A percentile compares a stretch with the other conserved stretches of the same genome.
phyloP scores from a whole-genome alignment of 2,888 invertebrate genomes.

The Coremacera marginata region DNA sequence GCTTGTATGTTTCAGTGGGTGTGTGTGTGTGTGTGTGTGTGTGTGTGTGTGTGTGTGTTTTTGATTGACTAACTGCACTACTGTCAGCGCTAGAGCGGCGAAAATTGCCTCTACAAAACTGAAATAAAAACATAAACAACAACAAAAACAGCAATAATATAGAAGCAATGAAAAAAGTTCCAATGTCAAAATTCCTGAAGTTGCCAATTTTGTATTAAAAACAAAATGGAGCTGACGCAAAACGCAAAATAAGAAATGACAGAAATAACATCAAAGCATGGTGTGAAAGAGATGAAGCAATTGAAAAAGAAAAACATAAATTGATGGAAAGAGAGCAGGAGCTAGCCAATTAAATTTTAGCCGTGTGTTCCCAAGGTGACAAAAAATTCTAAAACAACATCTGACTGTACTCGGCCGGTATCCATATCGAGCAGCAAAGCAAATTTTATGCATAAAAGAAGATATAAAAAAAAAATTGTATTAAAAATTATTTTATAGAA shows the following conservation, averaged over 20 bases:
- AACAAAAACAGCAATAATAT: neutral
- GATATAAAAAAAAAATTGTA: neutral
- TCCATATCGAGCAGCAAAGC: no score
- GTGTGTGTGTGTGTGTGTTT: neutral
- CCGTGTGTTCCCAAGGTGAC: no score
- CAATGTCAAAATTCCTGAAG: slow-evolving; percentile 14
- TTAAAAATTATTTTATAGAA: neutral
- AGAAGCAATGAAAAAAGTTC: neutral
- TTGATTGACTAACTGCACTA: neutral
- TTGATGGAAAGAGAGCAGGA: no score
- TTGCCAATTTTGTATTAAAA: slow-evolving; percentile 14
- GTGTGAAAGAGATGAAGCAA: neutral
- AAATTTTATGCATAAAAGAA: no score
- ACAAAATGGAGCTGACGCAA: neutral
- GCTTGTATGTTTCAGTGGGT: neutral
- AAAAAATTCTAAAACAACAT: no score
- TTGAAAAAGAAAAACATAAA: no score
- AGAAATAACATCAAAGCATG: neutral
- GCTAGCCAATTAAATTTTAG: no score
- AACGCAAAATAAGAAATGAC: neutral
- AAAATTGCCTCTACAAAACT: neutral
- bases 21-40: neutral
- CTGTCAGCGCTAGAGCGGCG: neutral
- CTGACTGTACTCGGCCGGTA: no score
- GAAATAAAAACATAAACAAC: neutral